A percentile compares a stretch with the other conserved stretches of the same genome.
These are phyloP conservation scores for Epinephelus lanceolatus DNA, from an alignment of 2,113 vertebrate species.

Conservation along the genomic window DNA sequence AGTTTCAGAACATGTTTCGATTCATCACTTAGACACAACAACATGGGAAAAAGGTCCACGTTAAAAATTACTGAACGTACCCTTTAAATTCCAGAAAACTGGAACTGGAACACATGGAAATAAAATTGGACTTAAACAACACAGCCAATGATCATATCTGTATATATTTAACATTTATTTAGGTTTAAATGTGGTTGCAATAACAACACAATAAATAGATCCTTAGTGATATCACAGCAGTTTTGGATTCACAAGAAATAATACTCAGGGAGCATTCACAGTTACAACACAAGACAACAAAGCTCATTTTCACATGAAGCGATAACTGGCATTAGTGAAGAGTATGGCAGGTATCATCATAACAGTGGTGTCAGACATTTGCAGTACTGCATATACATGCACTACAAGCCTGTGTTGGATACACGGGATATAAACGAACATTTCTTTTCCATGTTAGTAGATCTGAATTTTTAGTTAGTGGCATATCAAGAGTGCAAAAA, in stretches of 20 bases:
- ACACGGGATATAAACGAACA: conserved; percentile 33
- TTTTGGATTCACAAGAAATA: conserved; percentile 80
- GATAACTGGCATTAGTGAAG: conserved; percentile 49
- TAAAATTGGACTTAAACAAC: not conserved
- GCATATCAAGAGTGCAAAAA: conserved; percentile 55
- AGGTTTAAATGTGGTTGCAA: conserved; percentile 73
- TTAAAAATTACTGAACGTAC: too few relatives aligned
- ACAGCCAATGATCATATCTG: not conserved
- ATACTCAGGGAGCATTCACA: conserved; percentile 78
- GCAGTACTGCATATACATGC: conserved; percentile 66
- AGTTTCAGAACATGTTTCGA: too few relatives aligned
- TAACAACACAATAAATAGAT: conserved; percentile 84
- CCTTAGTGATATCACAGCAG: conserved; percentile 73
- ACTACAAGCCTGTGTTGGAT: conserved; percentile 52
- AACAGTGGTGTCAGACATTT: conserved; percentile 44
- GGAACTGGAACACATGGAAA: not conserved
- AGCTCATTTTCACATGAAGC: conserved; percentile 73
- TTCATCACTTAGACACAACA: too few relatives aligned
- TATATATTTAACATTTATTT: conserved; percentile 78
- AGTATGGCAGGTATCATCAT: conserved; percentile 41
- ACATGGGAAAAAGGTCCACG: too few relatives aligned
- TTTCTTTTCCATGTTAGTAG: conserved; percentile 57
- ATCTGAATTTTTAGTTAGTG: conserved; percentile 58
- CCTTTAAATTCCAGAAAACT: not conserved
- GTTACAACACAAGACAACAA: conserved; percentile 69